Evolutionary conservation across 1,140 invertebrate genomes (phyloP).

Genomic region (Agrypnia vestita): DNA sequence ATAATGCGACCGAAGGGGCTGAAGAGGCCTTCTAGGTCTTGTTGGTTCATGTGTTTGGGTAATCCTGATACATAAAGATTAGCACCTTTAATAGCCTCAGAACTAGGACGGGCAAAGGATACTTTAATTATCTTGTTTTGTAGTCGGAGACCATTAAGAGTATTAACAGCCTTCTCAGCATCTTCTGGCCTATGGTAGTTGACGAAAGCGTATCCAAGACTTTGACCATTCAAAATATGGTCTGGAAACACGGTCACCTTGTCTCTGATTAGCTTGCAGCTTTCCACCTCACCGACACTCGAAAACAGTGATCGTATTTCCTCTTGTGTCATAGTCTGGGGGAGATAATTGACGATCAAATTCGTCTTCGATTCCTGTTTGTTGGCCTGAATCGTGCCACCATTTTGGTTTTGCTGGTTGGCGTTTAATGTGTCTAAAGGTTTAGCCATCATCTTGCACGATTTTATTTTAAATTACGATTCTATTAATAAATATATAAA

Average conservation of each 20-base stretch:
- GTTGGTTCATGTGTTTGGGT: slow-evolving; percentile 89
- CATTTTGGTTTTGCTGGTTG: slow-evolving; percentile 68
- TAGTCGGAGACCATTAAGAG: slow-evolving; percentile 87
- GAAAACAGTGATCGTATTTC: slow-evolving; percentile 90
- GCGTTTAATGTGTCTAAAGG: slow-evolving; percentile 71
- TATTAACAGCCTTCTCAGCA: slow-evolving; percentile 90
- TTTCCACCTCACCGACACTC: slow-evolving; percentile 91
- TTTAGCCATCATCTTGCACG: slow-evolving; percentile 71
- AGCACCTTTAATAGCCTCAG: slow-evolving; percentile 91
- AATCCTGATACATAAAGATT: slow-evolving; percentile 92
- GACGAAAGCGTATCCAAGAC: slow-evolving; percentile 92
- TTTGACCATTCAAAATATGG: slow-evolving; percentile 81
- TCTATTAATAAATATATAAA: slow-evolving; percentile 53
- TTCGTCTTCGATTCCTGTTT: slow-evolving; percentile 81
- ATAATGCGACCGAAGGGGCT: slow-evolving; percentile 88
- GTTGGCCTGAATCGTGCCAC: slow-evolving; percentile 75
- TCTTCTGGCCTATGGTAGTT: slow-evolving; percentile 89
- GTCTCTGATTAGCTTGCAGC: slow-evolving; percentile 92
- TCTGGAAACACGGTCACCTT: slow-evolving; percentile 84
- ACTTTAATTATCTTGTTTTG: slow-evolving; percentile 96
- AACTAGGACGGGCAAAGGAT: slow-evolving; percentile 90
- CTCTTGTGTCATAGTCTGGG: slow-evolving; percentile 94
- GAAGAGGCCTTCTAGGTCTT: slow-evolving; percentile 89
- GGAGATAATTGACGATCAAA: slow-evolving; percentile 93
- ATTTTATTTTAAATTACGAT: slow-evolving; percentile 49